These are phyloP conservation scores for Podilymbus podiceps DNA, from an alignment of 2,113 vertebrate species.

Conservation along the genomic window DNA sequence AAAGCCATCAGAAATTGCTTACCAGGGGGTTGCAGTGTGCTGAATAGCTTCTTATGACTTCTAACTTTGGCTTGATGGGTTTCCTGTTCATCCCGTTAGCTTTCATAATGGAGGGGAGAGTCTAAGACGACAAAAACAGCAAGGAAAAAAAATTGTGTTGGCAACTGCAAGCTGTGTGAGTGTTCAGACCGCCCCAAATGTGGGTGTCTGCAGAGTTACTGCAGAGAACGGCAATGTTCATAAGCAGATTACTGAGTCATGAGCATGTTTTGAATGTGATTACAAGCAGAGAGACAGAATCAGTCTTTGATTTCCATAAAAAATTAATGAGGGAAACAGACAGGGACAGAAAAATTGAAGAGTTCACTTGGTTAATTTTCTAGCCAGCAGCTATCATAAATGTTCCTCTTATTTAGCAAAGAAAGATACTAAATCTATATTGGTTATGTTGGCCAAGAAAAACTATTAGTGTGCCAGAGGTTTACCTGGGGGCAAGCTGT, in stretches of 20 bases:
- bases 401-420: slow-evolving; percentile 17
- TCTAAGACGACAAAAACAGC: neutral
- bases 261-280: slow-evolving; percentile 46
- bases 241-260: slow-evolving; percentile 49
- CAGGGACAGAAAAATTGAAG: slow-evolving; percentile 21
- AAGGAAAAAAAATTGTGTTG: slow-evolving; percentile 20
- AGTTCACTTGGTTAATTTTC: slow-evolving; percentile 50
- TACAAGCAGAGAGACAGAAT: slow-evolving; percentile 25
- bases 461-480: neutral
- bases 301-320: slow-evolving; percentile 51
- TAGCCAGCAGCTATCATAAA: slow-evolving; percentile 32
- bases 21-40: slow-evolving; percentile 1
- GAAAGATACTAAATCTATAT: neutral
- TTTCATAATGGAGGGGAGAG: slow-evolving; percentile 41
- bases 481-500: neutral
- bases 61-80: slow-evolving; percentile 38
- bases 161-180: slow-evolving; percentile 16
- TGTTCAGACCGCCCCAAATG: slow-evolving; percentile 10
- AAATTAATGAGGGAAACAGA: slow-evolving; percentile 23
- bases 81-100: slow-evolving; percentile 42
- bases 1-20: slow-evolving; percentile 43
- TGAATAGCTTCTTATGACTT: slow-evolving; percentile 42
- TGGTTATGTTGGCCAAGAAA: neutral
- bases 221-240: neutral
- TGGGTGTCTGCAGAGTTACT: neutral